Base-by-base conservation (phyloP, 2,797 vertebrate species). In the Phalloptychus januarius region DNA sequence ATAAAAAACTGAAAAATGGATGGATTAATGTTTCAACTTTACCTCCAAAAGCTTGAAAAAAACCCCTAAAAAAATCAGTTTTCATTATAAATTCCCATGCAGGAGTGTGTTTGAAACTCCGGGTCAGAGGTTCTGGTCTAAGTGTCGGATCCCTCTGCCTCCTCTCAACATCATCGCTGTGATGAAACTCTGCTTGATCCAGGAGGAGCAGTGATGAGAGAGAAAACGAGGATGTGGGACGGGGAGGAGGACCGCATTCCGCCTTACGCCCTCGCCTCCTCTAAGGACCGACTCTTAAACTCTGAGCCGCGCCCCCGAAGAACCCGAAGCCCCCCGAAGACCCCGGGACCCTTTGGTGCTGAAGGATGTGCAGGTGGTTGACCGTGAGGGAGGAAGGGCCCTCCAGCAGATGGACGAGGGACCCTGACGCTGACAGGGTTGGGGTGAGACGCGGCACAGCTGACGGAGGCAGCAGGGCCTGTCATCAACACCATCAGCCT, bases 331-430 rank as follows among this genome's bases (percentile, higher is more conserved):
- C 20, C 48, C 48, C 20, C 20, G 2, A 10, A 52, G 20, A 23
- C 50, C 80, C 71, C n/a, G 0, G 79, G 74, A 58, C 67, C 71
- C 73, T 71, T 63, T 18, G 74, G 81, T 42, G 91, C 80, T 89
- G 89, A 94, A n/a, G 42, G 93, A 95, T 77, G 48, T 83, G 85
- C 93, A 94, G 91, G 92, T 95, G 92, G 87, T 74, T 72, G 85
- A 88, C 85, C 81, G 38, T 85, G 80, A 89, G 79, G 74, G 79
- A 75, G 77, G 83, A 86, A 86, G 84, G 84, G 77, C 80, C 80
- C 79, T 65, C 86, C 86, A 93, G 89, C 90, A 91, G 92, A 93
- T 85, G 92, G 88, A 79, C 36, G 44, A 76, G 4, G 48, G 84
- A 79, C 83, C 81, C 80, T 71, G 79, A 82, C 78, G 84, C 82